Percentiles rank a stretch among this genome's conserved stretches.
Conservation (phyloP, 2,888 invertebrate genomes). For the Thecophora atra region DNA sequence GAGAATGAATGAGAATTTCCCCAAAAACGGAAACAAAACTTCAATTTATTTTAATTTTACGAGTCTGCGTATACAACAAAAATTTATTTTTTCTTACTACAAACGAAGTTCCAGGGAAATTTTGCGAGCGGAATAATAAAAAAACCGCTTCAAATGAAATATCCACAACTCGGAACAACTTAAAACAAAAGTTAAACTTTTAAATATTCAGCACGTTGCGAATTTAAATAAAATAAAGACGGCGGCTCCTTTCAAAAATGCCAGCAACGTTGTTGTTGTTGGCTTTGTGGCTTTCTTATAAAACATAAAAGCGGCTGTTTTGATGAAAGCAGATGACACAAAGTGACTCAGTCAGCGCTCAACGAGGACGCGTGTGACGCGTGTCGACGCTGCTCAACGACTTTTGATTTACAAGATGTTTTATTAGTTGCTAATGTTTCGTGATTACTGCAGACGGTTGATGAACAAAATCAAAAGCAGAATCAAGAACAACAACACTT, state of each 20-base stretch:
- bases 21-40: conserved; percentile 19
- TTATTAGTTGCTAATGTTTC: neutral
- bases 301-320: neutral
- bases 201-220: conserved; percentile 24
- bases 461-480: neutral
- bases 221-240: conserved; percentile 21
- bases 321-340: neutral
- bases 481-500: neutral
- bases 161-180: neutral
- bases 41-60: conserved; percentile 29
- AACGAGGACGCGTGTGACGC: neutral
- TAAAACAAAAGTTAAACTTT: neutral
- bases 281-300: neutral
- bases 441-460: neutral
- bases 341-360: neutral
- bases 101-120: conserved; percentile 27
- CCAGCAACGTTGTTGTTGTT: neutral
- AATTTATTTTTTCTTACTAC: conserved; percentile 4
- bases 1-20: neutral
- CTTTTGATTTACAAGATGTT: neutral
- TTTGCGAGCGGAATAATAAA: conserved; percentile 14
- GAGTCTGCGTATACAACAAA: conserved; percentile 12
- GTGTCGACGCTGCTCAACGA: neutral
- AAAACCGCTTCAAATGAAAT: neutral
- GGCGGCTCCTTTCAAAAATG: conserved; percentile 35